Evolutionary conservation across 2,888 invertebrate genomes (phyloP).

Genomic region (Tenthredo livida): DNA sequence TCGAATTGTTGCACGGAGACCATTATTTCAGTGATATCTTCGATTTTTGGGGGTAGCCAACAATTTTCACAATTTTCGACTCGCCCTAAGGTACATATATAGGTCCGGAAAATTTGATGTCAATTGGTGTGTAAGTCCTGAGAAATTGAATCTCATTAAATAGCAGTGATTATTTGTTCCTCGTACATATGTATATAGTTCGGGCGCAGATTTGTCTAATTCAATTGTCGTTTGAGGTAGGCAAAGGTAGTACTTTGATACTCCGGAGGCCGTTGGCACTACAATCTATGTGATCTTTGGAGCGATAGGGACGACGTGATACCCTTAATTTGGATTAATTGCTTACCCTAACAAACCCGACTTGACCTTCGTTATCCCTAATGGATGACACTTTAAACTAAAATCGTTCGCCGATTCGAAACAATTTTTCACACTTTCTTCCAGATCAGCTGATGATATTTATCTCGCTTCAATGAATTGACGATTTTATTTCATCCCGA

Average conservation of each 20-base stretch:
- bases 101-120: too few species aligned
- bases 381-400: constrained; percentile 23
- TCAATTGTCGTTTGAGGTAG: background rate
- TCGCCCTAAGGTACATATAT: too few species aligned
- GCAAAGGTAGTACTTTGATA: background rate
- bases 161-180: too few species aligned
- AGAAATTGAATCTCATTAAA: too few species aligned
- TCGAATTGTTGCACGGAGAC: too few species aligned
- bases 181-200: too few species aligned
- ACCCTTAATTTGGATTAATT: constrained; percentile 51
- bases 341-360: constrained; percentile 43
- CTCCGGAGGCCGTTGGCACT: background rate
- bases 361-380: constrained; percentile 48
- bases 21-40: too few species aligned
- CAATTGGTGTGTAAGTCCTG: too few species aligned
- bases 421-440: constrained; percentile 8
- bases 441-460: background rate
- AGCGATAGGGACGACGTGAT: constrained; percentile 10
- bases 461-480: constrained; percentile 25
- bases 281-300: constrained; percentile 30
- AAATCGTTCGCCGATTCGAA: background rate
- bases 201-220: background rate
- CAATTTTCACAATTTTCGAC: too few species aligned
- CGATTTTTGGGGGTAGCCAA: too few species aligned
- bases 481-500: background rate